These are phyloP conservation scores for Drosophila recens DNA, from an alignment of 2,888 invertebrate species.

Conservation along the genomic window DNA sequence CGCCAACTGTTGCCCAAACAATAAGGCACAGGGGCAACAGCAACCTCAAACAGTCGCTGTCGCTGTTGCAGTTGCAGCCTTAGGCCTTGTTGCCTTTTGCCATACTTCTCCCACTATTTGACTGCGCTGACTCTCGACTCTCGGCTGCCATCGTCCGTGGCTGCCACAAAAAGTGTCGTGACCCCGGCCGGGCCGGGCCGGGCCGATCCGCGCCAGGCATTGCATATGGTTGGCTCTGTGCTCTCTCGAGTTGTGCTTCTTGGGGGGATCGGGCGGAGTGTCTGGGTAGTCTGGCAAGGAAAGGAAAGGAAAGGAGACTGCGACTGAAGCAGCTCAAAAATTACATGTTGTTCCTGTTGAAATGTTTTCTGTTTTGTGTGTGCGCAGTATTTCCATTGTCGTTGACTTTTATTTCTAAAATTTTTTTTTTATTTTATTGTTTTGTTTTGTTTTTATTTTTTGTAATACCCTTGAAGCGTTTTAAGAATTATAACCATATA, in stretches of 20 bases:
- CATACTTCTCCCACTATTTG: constrained; percentile 83
- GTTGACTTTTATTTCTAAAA: constrained; percentile 74
- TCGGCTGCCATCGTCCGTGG: constrained; percentile 58
- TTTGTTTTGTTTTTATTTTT: constrained; percentile 34
- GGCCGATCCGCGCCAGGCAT: constrained; percentile 53
- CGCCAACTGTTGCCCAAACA: constrained; percentile 67
- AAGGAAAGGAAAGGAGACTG: constrained; percentile 15
- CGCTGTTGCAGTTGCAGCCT: constrained; percentile 39
- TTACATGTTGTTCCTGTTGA: constrained; percentile 80
- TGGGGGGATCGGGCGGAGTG: constrained; percentile 48
- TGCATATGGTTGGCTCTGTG: constrained; percentile 72
- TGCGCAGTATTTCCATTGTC: constrained; percentile 72
- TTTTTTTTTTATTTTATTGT: constrained; percentile 54
- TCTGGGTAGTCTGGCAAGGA: constrained; percentile 39
- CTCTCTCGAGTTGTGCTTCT: constrained; percentile 42
- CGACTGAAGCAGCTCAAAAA: constrained; percentile 62
- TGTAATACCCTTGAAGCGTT: constrained; percentile 47
- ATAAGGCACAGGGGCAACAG: constrained; percentile 59
- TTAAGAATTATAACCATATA: background rate
- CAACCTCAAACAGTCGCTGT: constrained; percentile 33
- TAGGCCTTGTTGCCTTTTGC: constrained; percentile 68
- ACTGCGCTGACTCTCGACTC: constrained; percentile 48
- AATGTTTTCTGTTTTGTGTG: constrained; percentile 74
- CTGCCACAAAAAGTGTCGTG: constrained; percentile 84
- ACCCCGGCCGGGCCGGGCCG: constrained; percentile 75